These are phyloP conservation scores for Elymnias hypermnestra DNA, from an alignment of 1,140 invertebrate species.

Conservation along the genomic window DNA sequence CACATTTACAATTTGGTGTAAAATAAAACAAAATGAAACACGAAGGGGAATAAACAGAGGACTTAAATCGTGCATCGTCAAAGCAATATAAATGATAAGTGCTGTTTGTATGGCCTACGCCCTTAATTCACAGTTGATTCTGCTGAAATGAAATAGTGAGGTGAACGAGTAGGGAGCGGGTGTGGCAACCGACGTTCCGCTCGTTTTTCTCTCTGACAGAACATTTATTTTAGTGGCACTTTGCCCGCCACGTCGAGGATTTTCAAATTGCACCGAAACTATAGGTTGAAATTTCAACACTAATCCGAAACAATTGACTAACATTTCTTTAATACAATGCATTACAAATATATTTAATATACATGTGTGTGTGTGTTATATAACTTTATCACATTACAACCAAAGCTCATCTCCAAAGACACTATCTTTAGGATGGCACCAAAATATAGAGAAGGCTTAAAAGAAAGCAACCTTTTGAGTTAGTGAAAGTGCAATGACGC, in stretches of 20 bases:
- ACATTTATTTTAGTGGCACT: constrained; percentile 72
- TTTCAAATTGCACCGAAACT: constrained; percentile 65
- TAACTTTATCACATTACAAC: too few relatives aligned
- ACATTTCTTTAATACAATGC: constrained; percentile 20
- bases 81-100: constrained; percentile 26
- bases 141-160: constrained; percentile 52
- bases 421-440: too few relatives aligned
- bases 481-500: too few relatives aligned
- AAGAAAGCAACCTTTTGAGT: too few relatives aligned
- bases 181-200: constrained; percentile 44
- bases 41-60: constrained; percentile 7
- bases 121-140: constrained; percentile 51
- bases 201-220: constrained; percentile 72
- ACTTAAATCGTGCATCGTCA: constrained; percentile 19
- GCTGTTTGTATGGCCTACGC: constrained; percentile 24
- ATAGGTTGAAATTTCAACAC: constrained; percentile 31
- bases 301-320: constrained; percentile 6
- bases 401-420: too few relatives aligned
- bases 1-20: neutral
- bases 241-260: constrained; percentile 53
- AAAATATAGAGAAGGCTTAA: too few relatives aligned
- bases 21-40: constrained; percentile 7
- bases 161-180: constrained; percentile 26
- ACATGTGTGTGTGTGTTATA: too few relatives aligned
- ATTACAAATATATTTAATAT: too few relatives aligned